Evolutionary conservation across 1,140 invertebrate species (phyloP).

Genomic region (Apis florea): DNA sequence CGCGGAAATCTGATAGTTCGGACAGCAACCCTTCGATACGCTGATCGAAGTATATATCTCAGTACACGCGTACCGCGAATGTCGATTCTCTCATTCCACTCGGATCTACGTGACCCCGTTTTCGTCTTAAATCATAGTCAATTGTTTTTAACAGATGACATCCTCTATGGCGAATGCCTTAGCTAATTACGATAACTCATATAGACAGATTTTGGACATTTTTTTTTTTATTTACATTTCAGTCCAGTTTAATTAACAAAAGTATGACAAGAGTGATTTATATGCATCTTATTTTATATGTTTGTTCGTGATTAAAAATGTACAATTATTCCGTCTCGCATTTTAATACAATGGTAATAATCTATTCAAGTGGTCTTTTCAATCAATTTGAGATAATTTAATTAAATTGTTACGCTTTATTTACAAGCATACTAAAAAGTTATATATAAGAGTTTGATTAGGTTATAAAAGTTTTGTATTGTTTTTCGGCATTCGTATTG

Average conservation of each 20-base stretch:
- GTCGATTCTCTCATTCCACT: conserved; percentile 50
- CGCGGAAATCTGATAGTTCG: not conserved
- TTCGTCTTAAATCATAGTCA: conserved; percentile 45
- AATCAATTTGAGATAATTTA: not conserved
- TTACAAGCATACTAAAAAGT: not conserved
- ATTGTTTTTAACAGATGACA: conserved; percentile 60
- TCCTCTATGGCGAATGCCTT: conserved; percentile 39
- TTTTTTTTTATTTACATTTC: not conserved
- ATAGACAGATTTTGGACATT: not conserved
- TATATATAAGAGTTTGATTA: conserved; percentile 2
- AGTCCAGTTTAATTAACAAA: conserved; percentile 18
- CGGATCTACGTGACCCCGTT: conserved; percentile 55
- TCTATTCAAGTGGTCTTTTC: not conserved
- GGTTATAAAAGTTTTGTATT: not conserved
- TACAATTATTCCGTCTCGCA: not conserved
- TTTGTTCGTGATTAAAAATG: not conserved
- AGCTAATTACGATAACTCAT: not conserved
- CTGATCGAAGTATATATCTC: conserved; percentile 44
- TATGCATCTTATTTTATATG: not conserved
- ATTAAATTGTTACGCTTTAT: not conserved
- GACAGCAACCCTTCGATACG: conserved; percentile 36
- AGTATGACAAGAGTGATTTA: not conserved
- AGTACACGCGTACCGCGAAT: conserved; percentile 25
- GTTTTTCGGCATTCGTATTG: not conserved
- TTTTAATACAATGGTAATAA: not conserved